phyloP scores from a whole-genome alignment of 2,888 invertebrate genomes.

The Tetranychus truncatus region DNA sequence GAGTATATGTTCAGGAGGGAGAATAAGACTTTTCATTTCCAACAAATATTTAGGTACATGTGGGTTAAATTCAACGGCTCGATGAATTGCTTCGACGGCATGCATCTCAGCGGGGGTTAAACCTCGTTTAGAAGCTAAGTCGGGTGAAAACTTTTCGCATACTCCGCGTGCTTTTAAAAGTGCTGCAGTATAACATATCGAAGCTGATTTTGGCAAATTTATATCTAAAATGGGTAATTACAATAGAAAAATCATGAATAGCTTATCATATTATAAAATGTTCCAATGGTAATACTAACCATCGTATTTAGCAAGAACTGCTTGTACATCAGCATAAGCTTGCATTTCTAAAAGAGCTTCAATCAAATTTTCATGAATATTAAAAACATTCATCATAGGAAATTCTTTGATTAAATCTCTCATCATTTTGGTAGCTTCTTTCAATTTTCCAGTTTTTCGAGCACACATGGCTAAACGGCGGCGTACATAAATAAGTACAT shows the following conservation, averaged over 20 bases:
- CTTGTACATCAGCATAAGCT: conserved; percentile 87
- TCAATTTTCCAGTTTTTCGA: conserved; percentile 71
- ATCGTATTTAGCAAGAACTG: conserved; percentile 74
- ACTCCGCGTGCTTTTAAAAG: conserved; percentile 73
- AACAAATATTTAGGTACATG: conserved; percentile 89
- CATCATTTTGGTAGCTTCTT: conserved; percentile 90
- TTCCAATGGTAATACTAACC: conserved; percentile 30
- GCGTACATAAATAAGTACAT: conserved; percentile 81
- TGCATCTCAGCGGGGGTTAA: conserved; percentile 69
- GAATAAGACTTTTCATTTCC: conserved; percentile 79
- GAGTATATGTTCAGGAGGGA: conserved; percentile 90
- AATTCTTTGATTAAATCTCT: conserved; percentile 88
- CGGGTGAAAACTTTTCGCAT: conserved; percentile 61
- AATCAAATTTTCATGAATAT: conserved; percentile 87
- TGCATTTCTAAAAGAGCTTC: conserved; percentile 87
- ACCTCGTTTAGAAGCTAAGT: conserved; percentile 62
- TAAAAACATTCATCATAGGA: conserved; percentile 76
- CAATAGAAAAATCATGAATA: conserved; percentile 11
- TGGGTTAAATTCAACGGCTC: conserved; percentile 93
- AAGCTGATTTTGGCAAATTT: conserved; percentile 77
- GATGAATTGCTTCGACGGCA: conserved; percentile 79
- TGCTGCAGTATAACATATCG: conserved; percentile 84
- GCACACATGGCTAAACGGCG: conserved; percentile 93
- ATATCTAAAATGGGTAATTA: conserved; percentile 44
- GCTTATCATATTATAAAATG: conserved; percentile 7